These are phyloP conservation scores for Discoglossus pictus DNA, from an alignment of 2,797 vertebrate genomes.

Conservation along the genomic window DNA sequence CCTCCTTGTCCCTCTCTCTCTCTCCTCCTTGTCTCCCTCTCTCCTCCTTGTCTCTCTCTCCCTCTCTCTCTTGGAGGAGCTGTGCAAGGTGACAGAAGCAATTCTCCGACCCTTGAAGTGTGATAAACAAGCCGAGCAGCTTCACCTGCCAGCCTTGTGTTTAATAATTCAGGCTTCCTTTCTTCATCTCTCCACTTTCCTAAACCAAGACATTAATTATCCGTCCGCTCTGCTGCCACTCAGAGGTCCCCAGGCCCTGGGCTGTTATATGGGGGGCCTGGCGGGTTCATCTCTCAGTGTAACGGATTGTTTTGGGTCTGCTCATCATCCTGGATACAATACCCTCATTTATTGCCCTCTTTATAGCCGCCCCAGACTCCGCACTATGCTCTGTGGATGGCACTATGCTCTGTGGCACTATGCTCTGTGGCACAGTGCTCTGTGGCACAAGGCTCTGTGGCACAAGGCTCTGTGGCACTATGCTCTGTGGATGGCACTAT, in stretches of 20 bases:
- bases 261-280: not conserved
- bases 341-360: too few species aligned
- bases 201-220: conserved; percentile 7
- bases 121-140: not conserved
- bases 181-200: not conserved
- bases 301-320: too few species aligned
- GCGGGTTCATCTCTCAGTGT: not conserved
- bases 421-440: too few species aligned
- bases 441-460: too few species aligned
- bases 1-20: not conserved
- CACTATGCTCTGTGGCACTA: too few species aligned
- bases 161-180: conserved; percentile 23
- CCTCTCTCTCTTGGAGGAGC: not conserved
- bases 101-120: not conserved
- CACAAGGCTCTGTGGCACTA: too few species aligned
- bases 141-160: not conserved
- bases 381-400: too few species aligned
- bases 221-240: not conserved
- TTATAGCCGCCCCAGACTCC: too few species aligned
- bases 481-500: too few species aligned
- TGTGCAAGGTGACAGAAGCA: conserved; percentile 6
- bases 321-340: too few species aligned
- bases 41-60: not conserved
- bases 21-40: not conserved
- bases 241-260: not conserved